These are phyloP conservation scores for Papilio dardanus DNA, from an alignment of 1,140 invertebrate species.

Conservation along the genomic window DNA sequence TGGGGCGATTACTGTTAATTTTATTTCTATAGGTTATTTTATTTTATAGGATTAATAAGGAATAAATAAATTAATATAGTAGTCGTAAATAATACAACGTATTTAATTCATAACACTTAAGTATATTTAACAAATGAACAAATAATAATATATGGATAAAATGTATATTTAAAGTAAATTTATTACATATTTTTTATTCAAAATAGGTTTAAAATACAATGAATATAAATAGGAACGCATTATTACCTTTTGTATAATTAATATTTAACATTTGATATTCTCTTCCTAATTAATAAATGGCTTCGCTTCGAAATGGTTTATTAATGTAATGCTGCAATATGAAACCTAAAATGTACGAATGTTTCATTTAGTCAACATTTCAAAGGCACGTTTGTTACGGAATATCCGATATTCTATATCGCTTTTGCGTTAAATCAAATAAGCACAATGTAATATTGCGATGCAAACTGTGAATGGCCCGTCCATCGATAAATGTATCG, in stretches of 20 bases:
- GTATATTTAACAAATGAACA: no score
- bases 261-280: not conserved
- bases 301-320: not conserved
- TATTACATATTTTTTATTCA: no score
- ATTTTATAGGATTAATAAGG: no score
- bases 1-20: slow-evolving; percentile 43
- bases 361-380: slow-evolving; percentile 8
- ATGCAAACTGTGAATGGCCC: not conserved
- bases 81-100: no score
- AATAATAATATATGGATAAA: no score
- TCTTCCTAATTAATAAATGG: not conserved
- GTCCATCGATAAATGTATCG: not conserved
- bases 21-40: not conserved
- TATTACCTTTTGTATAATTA: not conserved
- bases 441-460: not conserved
- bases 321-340: not conserved
- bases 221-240: not conserved
- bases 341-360: not conserved
- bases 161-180: no score
- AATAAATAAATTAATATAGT: no score
- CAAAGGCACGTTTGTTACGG: not conserved
- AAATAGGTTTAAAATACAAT: no score
- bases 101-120: no score
- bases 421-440: slow-evolving; percentile 3
- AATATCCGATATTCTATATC: not conserved